Evolutionary conservation across 2,113 vertebrate species (phyloP), one percentile per base, ranked within the genome.

Genomic region (Lasiurus cinereus): DNA sequence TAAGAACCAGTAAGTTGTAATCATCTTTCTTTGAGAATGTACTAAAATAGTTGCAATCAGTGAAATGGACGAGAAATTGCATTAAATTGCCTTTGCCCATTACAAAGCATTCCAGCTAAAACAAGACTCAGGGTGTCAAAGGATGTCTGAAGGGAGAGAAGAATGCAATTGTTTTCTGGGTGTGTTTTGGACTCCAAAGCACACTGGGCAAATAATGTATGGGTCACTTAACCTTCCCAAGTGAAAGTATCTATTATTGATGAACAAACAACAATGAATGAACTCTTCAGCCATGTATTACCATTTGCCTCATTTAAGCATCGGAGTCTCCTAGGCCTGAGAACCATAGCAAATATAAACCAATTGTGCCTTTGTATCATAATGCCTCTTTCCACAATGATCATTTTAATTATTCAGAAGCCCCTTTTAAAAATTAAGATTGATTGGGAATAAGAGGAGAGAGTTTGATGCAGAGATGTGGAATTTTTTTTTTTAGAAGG

Each of bases 11-110:
- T 69, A 93, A 98, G 96, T 98, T 97, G 98, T 98, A 98, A 98
- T 98, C 98, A 98, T 98, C 98, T 96, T 97, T 98, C 98, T 98
- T 98, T 98, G 98, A 98, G 97, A 98, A 97, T 94, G 95, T 97
- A 93, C 97, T 98, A 98, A 98, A 98, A 98, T 98, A 97, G 97
- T 98, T 97, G 97, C 97, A 98, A 98, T 98, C 98, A 98, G 98
- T 89, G 97, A 98, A 98, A 98, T 97, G 98, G 97, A 98, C 93
- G 93, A 98, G 97, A 98, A 97, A 98, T 98, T 97, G 97, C 96
- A 94, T 98, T 97, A 97, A 98, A 98, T 98, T 97, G 97, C 96
- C 83, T 50, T 97, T 96, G 59, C 92, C 96, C 92, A 96, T 97
- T 80, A 97, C 91, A 92, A 76, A 97, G 96, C 96, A 92, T 56